A percentile compares a stretch with the other conserved stretches of the same genome.
These are phyloP conservation scores for Helogale parvula DNA, from an alignment of 2,113 vertebrate genomes.

Conservation along the genomic window DNA sequence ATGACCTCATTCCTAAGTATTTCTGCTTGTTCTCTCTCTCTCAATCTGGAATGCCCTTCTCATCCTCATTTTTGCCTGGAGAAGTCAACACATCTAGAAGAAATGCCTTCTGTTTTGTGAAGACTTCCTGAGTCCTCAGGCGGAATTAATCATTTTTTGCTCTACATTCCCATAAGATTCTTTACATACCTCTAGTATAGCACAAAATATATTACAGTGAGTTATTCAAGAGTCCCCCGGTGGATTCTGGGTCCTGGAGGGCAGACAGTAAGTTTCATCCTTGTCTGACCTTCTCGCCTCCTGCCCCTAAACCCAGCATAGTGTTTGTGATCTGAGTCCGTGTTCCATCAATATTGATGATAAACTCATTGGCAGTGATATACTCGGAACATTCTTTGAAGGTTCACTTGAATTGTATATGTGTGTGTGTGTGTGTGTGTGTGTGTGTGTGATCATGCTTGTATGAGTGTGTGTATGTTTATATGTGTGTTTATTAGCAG, in stretches of 20 bases:
- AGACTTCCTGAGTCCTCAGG: background rate
- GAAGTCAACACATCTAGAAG: background rate
- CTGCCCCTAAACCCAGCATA: background rate
- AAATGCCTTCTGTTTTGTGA: background rate
- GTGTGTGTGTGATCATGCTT: background rate
- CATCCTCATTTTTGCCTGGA: background rate
- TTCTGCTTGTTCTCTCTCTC: background rate
- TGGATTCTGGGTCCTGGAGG: background rate
- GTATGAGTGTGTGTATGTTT: background rate
- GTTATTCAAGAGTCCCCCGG: background rate
- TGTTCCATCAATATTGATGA: background rate
- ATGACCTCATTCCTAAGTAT: fast-evolving
- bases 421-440: background rate
- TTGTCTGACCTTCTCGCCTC: background rate
- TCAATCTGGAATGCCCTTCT: background rate
- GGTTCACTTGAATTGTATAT: background rate
- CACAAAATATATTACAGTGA: background rate
- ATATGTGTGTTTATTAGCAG: background rate
- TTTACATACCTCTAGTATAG: background rate
- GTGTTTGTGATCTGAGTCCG: background rate
- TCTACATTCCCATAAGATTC: background rate
- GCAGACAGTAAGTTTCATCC: background rate
- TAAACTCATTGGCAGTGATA: background rate
- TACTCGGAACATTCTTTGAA: background rate
- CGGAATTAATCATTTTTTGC: background rate